Base-by-base conservation (phyloP, 2,888 invertebrate species). In the Eupeodes luniger region DNA sequence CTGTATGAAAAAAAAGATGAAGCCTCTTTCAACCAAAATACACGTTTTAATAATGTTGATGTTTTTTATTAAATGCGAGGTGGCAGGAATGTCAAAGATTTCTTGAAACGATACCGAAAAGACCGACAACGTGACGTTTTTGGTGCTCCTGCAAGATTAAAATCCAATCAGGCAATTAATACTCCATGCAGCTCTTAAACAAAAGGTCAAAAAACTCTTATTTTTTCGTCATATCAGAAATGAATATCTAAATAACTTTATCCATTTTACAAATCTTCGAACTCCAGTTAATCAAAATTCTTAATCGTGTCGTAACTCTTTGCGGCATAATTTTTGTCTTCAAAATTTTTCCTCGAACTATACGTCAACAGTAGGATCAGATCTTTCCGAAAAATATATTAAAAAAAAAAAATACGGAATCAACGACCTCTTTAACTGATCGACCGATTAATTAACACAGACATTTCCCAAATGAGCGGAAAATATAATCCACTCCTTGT, bases 401-500 rank as follows among this genome's bases (percentile, higher is more conserved):
- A 1, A 0, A 40, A 40, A 40, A 40, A 40, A 36, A 44, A 77
- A 19, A 19, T 19, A 19, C 10, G 14, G 19, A 66, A 57, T 70
- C 80, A 55, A 49, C 40, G 75, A 86, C 76, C 66, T 80, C 55
- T 53, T 80, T 62, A 79, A 76, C 81, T 72, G 67, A 84, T 81
- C 77, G 67, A 40, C 64, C 81, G 81, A 88, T 84, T 88, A 88
- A 88, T 84, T 84, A 62, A 76, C 57, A 61, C 72, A 57, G 84
- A 84, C 87, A 81, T 80, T 76, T 84, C 62, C 64, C 83, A 83
- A 87, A 82, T 64, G 75, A 86, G 83, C 79, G 78, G 69, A 70
- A 87, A 83, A 70, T 69, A 66, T 40, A 3, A 40, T 40, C 40
- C 76, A 55, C 66, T 27, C 27, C 27, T 14, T 72, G 69, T 78